Evolutionary conservation across 2,888 invertebrate species (phyloP), one percentile per base, ranked within the genome.

Genomic region (Lasioglossum marginatum): DNA sequence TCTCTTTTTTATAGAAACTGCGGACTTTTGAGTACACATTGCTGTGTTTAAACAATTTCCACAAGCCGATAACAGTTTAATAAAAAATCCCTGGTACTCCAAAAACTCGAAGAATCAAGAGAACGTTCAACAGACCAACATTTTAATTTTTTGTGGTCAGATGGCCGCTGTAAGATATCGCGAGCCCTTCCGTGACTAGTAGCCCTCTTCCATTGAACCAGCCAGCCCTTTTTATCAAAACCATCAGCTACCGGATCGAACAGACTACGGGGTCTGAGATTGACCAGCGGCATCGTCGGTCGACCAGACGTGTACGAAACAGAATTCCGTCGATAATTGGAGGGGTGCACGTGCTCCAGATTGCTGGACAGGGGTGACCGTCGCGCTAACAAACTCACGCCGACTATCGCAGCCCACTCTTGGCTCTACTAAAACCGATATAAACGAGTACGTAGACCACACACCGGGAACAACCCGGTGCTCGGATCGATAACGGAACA

Each of bases 401-500:
- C 27, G 71, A 31, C 77, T 48, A 31, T 66, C 80, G 66, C 76
- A 40, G 77, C 3, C 79, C 79, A 71, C 82, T 63, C 77, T 52
- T 57, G 34, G 27, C 60, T 16, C 60, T 34, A 16, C 2, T 63
- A 60, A 76, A 77, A 72, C 72, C 70, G 82, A 80, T 71, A 82
- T 43, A 8, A n/a, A 52, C 60, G 37, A 16, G 40, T 40, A 73
- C 40, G 31, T 43, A 60, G 77, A 74, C 63, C 14, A 1, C 14
- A 34, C 60, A 74, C 77, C 82, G 81, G 68, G 78, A 52, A 23
- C 52, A 87, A 82, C 79, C 57, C 83, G 76, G 52, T 52, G 52
- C 0, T 10, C 52, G 81, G 81, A 92, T 90, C 91, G 87, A 90
- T 91, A 91, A 74, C 43, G 52, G 63, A 68, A 70, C 77, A 82